Conservation (phyloP, 2,113 vertebrate species). For the Asarcornis scutulata region DNA sequence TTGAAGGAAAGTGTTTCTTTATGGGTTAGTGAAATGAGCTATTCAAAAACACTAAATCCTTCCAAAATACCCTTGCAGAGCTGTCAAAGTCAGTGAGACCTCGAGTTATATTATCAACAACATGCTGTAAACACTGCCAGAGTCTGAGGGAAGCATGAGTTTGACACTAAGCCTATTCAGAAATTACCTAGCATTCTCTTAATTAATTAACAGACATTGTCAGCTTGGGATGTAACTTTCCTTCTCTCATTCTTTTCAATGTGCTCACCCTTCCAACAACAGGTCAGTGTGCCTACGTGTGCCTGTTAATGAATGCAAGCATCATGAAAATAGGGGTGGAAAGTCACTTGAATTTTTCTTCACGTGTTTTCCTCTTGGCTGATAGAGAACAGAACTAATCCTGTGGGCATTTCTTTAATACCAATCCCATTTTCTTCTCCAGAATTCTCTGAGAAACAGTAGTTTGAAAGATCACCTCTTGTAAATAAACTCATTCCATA, state of each 20-base stretch:
- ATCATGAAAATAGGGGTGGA: neutral
- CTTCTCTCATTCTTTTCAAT: neutral
- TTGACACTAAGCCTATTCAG: slow-evolving; percentile 19
- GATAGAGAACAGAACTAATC: neutral
- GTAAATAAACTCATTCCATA: neutral
- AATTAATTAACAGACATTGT: neutral
- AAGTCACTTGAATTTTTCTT: neutral
- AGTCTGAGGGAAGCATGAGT: neutral
- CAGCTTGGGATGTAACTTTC: neutral
- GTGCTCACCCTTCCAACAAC: neutral
- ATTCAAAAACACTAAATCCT: slow-evolving; percentile 45
- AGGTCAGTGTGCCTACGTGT: accelerated
- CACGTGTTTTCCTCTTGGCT: neutral
- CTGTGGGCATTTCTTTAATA: neutral
- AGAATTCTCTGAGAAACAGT: neutral
- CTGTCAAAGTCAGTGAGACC: slow-evolving; percentile 11
- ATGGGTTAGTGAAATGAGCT: slow-evolving; percentile 47
- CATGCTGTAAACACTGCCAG: neutral
- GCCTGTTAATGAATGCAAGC: neutral
- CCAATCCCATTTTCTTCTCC: neutral
- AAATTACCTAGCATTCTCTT: neutral
- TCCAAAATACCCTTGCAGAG: slow-evolving; percentile 31
- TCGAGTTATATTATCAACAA: neutral
- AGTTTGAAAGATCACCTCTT: neutral
- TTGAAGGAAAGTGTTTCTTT: slow-evolving; percentile 38